phyloP scores from a whole-genome alignment of 2,797 vertebrate species.

The Mus minutoides region DNA sequence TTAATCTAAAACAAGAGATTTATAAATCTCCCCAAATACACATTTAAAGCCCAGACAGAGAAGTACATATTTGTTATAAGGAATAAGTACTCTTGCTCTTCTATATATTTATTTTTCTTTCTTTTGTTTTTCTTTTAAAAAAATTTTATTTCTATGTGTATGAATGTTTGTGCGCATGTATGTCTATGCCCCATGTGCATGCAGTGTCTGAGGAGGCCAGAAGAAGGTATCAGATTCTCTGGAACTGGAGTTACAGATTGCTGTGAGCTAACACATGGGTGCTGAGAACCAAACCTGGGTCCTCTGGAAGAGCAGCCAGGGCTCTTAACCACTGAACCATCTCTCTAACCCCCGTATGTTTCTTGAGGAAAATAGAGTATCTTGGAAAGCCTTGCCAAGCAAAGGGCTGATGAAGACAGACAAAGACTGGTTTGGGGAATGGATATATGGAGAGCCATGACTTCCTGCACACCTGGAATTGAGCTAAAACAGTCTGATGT shows the following conservation, averaged over 20 bases:
- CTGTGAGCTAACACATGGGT: neutral
- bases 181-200: neutral
- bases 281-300: neutral
- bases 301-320: neutral
- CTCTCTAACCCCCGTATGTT: neutral
- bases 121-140: neutral
- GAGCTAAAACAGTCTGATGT: neutral
- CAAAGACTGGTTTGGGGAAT: neutral
- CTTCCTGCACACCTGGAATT: neutral
- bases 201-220: neutral
- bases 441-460: neutral
- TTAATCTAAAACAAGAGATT: slow-evolving; percentile 12
- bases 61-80: neutral
- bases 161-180: neutral
- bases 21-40: neutral
- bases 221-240: neutral
- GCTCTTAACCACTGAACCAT: neutral
- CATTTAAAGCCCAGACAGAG: neutral
- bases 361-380: neutral
- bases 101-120: neutral
- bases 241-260: neutral
- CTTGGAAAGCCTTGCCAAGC: neutral
- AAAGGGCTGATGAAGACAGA: neutral
- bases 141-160: neutral
- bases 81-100: neutral